These are phyloP conservation scores for Seira musarum DNA, from an alignment of 2,888 invertebrate genomes.

Conservation along the genomic window DNA sequence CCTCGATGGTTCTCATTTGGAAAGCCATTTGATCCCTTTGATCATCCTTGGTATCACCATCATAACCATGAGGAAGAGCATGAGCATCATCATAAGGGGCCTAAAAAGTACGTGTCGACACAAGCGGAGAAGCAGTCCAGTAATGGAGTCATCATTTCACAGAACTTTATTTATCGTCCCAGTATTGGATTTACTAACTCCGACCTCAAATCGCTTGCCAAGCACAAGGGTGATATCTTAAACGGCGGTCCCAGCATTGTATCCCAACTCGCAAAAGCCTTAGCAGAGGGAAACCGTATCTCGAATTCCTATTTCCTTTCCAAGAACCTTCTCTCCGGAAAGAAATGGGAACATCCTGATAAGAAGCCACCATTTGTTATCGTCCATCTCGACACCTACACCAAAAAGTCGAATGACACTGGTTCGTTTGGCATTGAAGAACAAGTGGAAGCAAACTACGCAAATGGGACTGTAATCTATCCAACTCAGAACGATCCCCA, in stretches of 20 bases:
- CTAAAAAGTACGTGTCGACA: not conserved
- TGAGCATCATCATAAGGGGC: slow-evolving; percentile 9
- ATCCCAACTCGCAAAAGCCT: slow-evolving; percentile 49
- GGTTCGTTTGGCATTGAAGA: slow-evolving; percentile 28
- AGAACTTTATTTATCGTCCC: slow-evolving; percentile 43
- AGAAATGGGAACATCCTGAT: slow-evolving; percentile 25
- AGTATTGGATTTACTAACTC: slow-evolving; percentile 39
- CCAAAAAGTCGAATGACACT: slow-evolving; percentile 45
- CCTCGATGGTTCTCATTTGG: slow-evolving; percentile 42
- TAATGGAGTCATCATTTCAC: slow-evolving; percentile 52
- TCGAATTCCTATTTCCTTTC: slow-evolving; percentile 47
- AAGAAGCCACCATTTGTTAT: slow-evolving; percentile 55
- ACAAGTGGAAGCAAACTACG: slow-evolving; percentile 44
- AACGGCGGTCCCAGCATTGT: slow-evolving; percentile 49
- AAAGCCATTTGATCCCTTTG: slow-evolving; percentile 41
- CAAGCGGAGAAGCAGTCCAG: slow-evolving; percentile 41
- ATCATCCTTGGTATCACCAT: slow-evolving; percentile 42
- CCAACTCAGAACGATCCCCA: slow-evolving; percentile 42
- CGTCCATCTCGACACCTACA: slow-evolving; percentile 51
- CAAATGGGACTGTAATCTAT: slow-evolving; percentile 56
- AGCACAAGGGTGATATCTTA: slow-evolving; percentile 31
- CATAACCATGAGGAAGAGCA: not conserved
- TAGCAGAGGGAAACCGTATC: slow-evolving; percentile 52
- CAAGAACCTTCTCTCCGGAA: slow-evolving; percentile 17
- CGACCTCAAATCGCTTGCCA: slow-evolving; percentile 28